Percentiles rank a stretch among this genome's conserved stretches.
These are phyloP conservation scores for Lacerta bilineata DNA, from an alignment of 2,797 vertebrate genomes.

Conservation along the genomic window DNA sequence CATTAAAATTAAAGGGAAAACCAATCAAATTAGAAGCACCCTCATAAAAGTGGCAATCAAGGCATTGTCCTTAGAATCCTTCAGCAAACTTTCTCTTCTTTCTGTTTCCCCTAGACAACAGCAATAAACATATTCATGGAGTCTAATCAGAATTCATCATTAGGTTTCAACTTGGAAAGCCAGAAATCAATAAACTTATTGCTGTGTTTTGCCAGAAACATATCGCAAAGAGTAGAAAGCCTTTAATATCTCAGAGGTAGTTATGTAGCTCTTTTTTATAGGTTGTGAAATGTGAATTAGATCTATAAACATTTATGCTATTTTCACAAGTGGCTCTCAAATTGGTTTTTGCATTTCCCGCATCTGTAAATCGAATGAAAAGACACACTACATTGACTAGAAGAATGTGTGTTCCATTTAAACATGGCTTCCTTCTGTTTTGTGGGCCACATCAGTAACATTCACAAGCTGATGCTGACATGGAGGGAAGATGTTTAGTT, in stretches of 20 bases:
- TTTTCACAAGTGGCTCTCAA: constrained; percentile 25
- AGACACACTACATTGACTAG: not conserved
- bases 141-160: constrained; percentile 35
- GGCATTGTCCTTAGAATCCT: not conserved
- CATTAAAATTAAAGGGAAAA: constrained; percentile 9
- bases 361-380: constrained; percentile 23
- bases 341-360: constrained; percentile 13
- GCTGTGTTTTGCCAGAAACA: not conserved
- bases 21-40: not conserved
- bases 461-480: not conserved
- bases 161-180: constrained; percentile 1
- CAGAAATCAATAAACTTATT: constrained; percentile 23
- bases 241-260: constrained; percentile 13
- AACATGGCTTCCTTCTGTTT: not conserved
- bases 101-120: not conserved
- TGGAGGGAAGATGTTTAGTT: too few species aligned
- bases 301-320: constrained; percentile 31
- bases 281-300: constrained; percentile 15
- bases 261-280: constrained; percentile 14
- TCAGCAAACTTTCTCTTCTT: not conserved
- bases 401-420: not conserved
- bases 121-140: not conserved
- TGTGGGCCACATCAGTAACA: not conserved
- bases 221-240: not conserved
- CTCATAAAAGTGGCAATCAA: not conserved